These are phyloP conservation scores for Pyrgus malvae DNA, from an alignment of 2,888 invertebrate genomes.

Conservation along the genomic window DNA sequence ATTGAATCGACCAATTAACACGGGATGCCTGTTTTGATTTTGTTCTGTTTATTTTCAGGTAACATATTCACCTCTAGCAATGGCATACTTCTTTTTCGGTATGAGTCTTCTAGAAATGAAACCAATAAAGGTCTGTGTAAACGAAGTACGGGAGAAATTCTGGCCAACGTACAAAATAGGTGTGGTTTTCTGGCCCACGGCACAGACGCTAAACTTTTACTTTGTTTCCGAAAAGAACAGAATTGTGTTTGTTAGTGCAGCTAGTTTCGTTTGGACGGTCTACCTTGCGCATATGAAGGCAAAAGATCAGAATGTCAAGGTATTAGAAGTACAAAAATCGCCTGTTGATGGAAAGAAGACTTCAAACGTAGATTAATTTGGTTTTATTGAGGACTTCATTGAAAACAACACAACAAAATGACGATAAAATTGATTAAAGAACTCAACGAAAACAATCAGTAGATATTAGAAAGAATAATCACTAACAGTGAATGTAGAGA, in stretches of 20 bases:
- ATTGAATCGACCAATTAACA: too few relatives aligned
- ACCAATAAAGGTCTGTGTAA: constrained; percentile 79
- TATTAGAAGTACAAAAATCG: neutral
- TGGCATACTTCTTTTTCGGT: constrained; percentile 88
- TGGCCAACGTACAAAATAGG: constrained; percentile 87
- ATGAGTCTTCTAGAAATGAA: constrained; percentile 88
- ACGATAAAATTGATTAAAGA: too few relatives aligned
- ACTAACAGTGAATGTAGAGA: too few relatives aligned
- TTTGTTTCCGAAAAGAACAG: constrained; percentile 87
- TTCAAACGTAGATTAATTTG: neutral
- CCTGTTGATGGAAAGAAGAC: neutral
- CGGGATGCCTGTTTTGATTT: too few relatives aligned
- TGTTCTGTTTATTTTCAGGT: constrained; percentile 82
- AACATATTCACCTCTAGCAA: constrained; percentile 86
- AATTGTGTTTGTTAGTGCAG: constrained; percentile 86
- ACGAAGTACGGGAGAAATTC: constrained; percentile 87
- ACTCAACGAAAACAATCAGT: too few relatives aligned
- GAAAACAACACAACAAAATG: too few relatives aligned
- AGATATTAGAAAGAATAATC: too few relatives aligned
- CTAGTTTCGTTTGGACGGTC: constrained; percentile 89
- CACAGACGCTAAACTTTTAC: constrained; percentile 88
- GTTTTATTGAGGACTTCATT: too few relatives aligned
- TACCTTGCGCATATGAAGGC: constrained; percentile 89
- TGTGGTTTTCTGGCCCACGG: constrained; percentile 85
- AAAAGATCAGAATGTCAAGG: constrained; percentile 32